Evolutionary conservation across 53 echinoderm and acorn worm species (phyloP), one percentile per base, ranked within the genome.

Genomic region (Luidia sarsii): DNA sequence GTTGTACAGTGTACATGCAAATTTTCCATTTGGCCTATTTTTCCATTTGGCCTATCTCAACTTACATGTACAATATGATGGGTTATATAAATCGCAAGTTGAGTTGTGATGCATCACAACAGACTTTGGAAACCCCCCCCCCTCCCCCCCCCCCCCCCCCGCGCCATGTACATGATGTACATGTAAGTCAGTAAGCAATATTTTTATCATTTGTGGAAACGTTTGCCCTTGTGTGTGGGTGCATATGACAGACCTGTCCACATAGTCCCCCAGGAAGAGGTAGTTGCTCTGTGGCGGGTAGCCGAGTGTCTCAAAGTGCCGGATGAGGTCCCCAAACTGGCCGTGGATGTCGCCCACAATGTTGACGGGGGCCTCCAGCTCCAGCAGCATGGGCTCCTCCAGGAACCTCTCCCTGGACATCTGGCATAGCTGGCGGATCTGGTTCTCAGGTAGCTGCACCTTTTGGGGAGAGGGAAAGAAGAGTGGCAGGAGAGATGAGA

Each of bases 341-440:
- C 97, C 97, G 38, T 96, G 97, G 50, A 96, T 96, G 69, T 96
- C 97, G 18, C 97, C 97, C 1, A 96, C 97, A 25, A 96, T 96
- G 57, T 93, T 96, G 74, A 93, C 93, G 0, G 97, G 97, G 25
- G 97, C 92, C 66, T 88, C 89, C 25, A 96, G 82, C 82, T 96
- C 97, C 8, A 96, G 88, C 50, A 96, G 79, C 97, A 96, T 96
- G 18, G 97, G 91, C 81, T 96, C 86, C 65, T 90, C 87, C 45
- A 96, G 83, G 59, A 96, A 96, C 38, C 80, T 87, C 82, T 96
- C 90, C 22, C 97, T 52, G 24, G 97, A 93, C 25, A 96, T 73
- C 77, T 93, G 93, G 57, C 97, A 96, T 88, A 96, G 91, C 86
- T 93, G 93, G 3, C 97, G 85, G 57, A 96, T 96, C 67, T 96